Base-by-base conservation (phyloP, 2,113 vertebrate species). In the Dicentrarchus labrax region DNA sequence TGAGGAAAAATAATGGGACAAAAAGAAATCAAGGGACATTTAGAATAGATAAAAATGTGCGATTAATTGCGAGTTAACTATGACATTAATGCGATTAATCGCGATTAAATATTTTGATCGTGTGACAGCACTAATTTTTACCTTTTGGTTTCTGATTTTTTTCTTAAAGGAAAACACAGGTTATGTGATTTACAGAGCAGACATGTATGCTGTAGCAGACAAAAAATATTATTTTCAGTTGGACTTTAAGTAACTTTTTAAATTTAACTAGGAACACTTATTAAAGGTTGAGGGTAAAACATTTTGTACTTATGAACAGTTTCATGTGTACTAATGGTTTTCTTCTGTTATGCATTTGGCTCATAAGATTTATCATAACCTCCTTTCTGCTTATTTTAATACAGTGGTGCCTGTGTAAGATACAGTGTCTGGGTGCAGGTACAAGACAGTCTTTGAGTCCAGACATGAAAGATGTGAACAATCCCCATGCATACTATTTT, bases 271-370 rank as follows among this genome's bases (percentile, higher is more conserved):
- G 7, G 2, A 57, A 17, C 47, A 41, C 19, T 0, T 70, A 5
- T 53, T 21, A 45, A 65, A 72, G 0, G 1, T 39, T 21, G 12
- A 78, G 45, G 24, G 76, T 53, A 13, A 0, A 61, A 45, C 21
- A 8, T 41, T 68, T 72, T 83, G 6, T 1, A 72, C 48, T 43
- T 8, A 15, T 56, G 10, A 56, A 51, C 19, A 47, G 17, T 43
- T 59, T 62, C 36, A 57, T 65, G 30, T 76, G 11, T 0, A 43
- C 76, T 79, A 77, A 67, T 82, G 53, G 65, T 89, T 88, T 62
- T 80, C 67, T 85, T 73, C 73, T 83, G 6, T 83, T 45, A 57
- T 72, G 59, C 72, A 84, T 89, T 86, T 76, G 72, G 74, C 76
- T 88, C 12, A 39, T 68, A 47, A 24, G 13, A 50, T 78, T 80